phyloP scores from a whole-genome alignment of 2,888 invertebrate species.

The Apamea sordens region DNA sequence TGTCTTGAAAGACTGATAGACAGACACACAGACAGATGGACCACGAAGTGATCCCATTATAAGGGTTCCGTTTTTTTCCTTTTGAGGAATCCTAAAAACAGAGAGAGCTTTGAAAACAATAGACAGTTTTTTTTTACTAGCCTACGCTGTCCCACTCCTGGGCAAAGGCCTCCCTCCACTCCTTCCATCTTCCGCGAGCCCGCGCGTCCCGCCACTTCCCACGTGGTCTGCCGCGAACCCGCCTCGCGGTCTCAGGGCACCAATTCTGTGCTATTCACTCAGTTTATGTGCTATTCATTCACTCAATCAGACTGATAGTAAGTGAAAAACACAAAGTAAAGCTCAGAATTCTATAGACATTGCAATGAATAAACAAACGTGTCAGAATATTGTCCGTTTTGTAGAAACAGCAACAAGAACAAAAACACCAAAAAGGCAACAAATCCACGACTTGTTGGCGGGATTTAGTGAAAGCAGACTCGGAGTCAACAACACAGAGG shows the following conservation, averaged over 20 bases:
- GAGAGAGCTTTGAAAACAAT: neutral
- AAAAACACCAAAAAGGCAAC: slow-evolving; percentile 14
- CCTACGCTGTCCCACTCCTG: too few relatives aligned
- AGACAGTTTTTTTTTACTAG: too few relatives aligned
- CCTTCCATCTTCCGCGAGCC: too few relatives aligned
- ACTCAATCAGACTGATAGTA: too few relatives aligned
- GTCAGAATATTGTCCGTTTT: slow-evolving; percentile 1
- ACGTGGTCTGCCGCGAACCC: too few relatives aligned
- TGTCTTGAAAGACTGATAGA: too few relatives aligned
- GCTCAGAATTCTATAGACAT: neutral
- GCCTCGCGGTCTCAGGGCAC: too few relatives aligned
- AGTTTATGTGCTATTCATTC: too few relatives aligned
- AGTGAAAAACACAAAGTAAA: neutral
- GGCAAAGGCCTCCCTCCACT: too few relatives aligned
- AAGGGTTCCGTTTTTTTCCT: neutral
- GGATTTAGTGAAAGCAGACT: slow-evolving; percentile 33
- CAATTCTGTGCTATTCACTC: too few relatives aligned
- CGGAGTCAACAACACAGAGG: slow-evolving; percentile 30
- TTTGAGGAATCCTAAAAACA: neutral
- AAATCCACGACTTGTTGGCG: slow-evolving; percentile 21
- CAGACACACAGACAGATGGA: neutral
- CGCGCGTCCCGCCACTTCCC: too few relatives aligned
- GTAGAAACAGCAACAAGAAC: neutral
- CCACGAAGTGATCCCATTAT: neutral
- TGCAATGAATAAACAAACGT: slow-evolving; percentile 8